Evolutionary conservation across 2,888 invertebrate genomes (phyloP).

Genomic region (Melinopterus prodromus): DNA sequence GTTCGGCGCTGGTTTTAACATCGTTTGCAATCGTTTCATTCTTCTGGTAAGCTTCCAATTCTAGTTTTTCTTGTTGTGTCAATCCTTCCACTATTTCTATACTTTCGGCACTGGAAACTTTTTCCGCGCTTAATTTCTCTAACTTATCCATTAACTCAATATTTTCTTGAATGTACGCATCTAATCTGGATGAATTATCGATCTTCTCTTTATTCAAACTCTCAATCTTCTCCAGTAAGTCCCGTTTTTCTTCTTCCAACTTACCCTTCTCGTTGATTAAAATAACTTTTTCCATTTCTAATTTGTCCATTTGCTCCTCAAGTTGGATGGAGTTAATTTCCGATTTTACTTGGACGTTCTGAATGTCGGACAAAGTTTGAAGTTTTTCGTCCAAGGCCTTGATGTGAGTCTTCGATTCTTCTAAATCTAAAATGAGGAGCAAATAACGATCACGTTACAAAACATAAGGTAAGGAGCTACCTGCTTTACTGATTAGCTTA

Average conservation of each 20-base stretch:
- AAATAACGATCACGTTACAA: conserved; percentile 21
- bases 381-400: conserved; percentile 69
- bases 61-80: conserved; percentile 75
- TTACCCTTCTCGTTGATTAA: conserved; percentile 63
- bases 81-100: conserved; percentile 78
- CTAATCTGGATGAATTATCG: conserved; percentile 68
- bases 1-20: conserved; percentile 50
- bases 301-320: conserved; percentile 76
- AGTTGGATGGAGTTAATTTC: conserved; percentile 81
- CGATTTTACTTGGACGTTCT: conserved; percentile 76
- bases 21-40: conserved; percentile 54
- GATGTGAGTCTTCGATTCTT: conserved; percentile 69
- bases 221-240: conserved; percentile 66
- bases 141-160: conserved; percentile 77
- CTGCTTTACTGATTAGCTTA: conserved; percentile 41
- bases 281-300: conserved; percentile 63
- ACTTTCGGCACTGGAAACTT: conserved; percentile 78
- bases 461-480: conserved; percentile 23
- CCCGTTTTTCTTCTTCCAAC: conserved; percentile 64
- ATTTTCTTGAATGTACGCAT: conserved; percentile 75
- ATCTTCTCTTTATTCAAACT: conserved; percentile 68
- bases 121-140: conserved; percentile 75
- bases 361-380: conserved; percentile 68
- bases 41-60: conserved; percentile 74
- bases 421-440: conserved; percentile 61